Percentiles rank a stretch among this genome's conserved stretches.
These are phyloP conservation scores for Heliconius erato DNA, from an alignment of 2,888 invertebrate species.

Conservation along the genomic window DNA sequence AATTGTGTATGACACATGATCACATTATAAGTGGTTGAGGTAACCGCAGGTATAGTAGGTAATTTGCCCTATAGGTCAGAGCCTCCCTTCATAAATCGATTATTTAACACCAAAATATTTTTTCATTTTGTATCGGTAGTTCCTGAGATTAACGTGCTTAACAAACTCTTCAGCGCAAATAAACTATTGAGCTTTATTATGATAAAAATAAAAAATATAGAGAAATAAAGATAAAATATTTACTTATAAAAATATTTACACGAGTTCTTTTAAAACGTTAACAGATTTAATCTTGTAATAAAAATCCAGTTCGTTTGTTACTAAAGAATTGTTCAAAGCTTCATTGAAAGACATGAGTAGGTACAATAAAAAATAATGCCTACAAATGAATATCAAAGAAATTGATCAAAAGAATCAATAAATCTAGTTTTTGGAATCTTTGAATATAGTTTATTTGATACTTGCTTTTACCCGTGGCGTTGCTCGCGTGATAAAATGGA, in stretches of 20 bases:
- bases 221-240: not conserved
- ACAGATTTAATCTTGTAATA: not conserved
- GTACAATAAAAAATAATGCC: not conserved
- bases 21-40: too few species aligned
- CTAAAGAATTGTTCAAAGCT: not conserved
- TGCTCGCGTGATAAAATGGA: too few species aligned
- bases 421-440: not conserved
- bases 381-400: slow-evolving; percentile 21
- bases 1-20: too few species aligned
- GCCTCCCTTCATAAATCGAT: too few species aligned
- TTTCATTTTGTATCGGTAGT: not conserved
- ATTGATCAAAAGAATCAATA: not conserved
- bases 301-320: not conserved
- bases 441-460: not conserved
- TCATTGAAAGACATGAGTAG: not conserved
- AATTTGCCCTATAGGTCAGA: too few species aligned
- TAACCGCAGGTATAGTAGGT: too few species aligned
- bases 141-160: too few species aligned
- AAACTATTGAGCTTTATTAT: too few species aligned
- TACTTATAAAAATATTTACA: not conserved
- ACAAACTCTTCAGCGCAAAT: too few species aligned
- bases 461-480: not conserved
- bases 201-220: too few species aligned
- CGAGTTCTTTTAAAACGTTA: not conserved
- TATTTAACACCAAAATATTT: too few species aligned